Evolutionary conservation across 2,888 invertebrate genomes (phyloP).

Genomic region (Xanthia togata): DNA sequence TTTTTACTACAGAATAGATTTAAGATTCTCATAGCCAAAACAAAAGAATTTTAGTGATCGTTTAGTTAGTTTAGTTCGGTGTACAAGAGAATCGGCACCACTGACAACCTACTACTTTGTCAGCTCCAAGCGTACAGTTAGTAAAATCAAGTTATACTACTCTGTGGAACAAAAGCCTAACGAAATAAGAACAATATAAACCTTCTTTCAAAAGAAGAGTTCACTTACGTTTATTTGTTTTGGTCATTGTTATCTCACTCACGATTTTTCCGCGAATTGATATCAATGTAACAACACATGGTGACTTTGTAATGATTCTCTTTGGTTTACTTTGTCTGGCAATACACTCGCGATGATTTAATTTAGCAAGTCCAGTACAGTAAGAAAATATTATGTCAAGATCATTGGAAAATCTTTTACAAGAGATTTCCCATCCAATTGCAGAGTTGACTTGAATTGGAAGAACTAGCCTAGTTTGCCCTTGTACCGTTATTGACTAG

Average conservation of each 20-base stretch:
- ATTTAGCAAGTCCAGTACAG: background rate
- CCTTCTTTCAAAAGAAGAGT: constrained; percentile 24
- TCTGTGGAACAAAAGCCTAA: constrained; percentile 4
- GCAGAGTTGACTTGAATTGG: background rate
- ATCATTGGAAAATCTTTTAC: background rate
- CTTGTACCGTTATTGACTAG: background rate
- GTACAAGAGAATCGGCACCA: too few species aligned
- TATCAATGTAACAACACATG: constrained; percentile 28
- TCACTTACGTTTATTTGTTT: constrained; percentile 35
- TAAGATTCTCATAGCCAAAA: too few species aligned
- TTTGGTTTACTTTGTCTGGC: constrained; percentile 6
- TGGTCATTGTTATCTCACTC: constrained; percentile 44
- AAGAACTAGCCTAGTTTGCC: background rate
- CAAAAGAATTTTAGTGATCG: too few species aligned
- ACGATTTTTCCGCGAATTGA: constrained; percentile 56
- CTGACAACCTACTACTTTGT: too few species aligned
- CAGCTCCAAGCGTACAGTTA: too few species aligned
- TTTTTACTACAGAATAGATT: too few species aligned
- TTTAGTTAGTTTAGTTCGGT: too few species aligned
- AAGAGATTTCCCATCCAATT: background rate
- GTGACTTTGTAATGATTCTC: constrained; percentile 21
- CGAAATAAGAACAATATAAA: constrained; percentile 33
- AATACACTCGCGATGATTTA: constrained; percentile 1
- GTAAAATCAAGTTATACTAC: too few species aligned
- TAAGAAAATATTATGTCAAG: background rate